A percentile compares a stretch with the other conserved stretches of the same genome.
These are phyloP conservation scores for Trachops cirrhosus DNA, from an alignment of 2,797 vertebrate species.

Conservation along the genomic window DNA sequence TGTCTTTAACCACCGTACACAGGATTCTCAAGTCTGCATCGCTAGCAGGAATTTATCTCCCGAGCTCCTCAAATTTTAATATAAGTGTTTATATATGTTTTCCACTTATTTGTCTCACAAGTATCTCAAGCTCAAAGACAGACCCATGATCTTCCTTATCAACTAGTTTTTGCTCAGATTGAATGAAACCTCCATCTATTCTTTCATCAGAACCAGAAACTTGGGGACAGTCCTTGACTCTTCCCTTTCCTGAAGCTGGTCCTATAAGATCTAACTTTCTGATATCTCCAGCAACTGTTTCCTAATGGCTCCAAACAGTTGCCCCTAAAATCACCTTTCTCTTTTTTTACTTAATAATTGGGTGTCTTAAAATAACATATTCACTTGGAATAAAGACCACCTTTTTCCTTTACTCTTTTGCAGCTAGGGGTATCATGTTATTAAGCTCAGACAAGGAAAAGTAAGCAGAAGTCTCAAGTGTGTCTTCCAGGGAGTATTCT, in stretches of 20 bases:
- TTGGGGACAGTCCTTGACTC: not conserved
- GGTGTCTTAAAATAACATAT: not conserved
- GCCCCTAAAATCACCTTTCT: not conserved
- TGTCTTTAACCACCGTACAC: not conserved
- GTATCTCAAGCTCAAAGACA: not conserved
- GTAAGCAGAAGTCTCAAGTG: not conserved
- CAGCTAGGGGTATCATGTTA: not conserved
- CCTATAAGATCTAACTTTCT: not conserved
- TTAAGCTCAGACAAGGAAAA: not conserved
- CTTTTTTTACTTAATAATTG: not conserved
- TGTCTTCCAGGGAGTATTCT: not conserved
- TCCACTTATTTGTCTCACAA: not conserved
- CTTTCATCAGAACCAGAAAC: not conserved
- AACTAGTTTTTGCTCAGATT: not conserved
- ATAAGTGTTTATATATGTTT: not conserved
- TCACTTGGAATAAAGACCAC: not conserved
- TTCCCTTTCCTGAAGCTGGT: not conserved
- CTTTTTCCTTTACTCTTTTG: not conserved
- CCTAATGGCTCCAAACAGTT: not conserved
- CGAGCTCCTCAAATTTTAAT: not conserved
- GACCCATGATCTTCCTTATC: not conserved
- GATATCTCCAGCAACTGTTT: not conserved
- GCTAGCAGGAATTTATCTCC: not conserved
- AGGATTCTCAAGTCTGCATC: not conserved
- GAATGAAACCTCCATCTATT: not conserved